Base-by-base conservation (phyloP, 2,797 vertebrate species). In the Psittacula echo region DNA sequence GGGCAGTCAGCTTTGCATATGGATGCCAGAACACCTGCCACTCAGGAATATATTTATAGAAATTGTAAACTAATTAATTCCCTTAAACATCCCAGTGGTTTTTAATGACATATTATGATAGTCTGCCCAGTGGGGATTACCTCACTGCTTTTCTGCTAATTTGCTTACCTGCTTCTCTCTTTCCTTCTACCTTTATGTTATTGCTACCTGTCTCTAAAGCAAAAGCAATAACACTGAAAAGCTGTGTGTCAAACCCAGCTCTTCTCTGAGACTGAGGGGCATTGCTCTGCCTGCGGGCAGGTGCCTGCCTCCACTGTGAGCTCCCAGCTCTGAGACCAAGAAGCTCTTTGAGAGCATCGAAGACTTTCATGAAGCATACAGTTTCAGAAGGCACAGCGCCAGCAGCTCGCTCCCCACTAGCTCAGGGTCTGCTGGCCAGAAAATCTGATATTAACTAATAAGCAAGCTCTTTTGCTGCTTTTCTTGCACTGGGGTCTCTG, bases 21-120 rank as follows among this genome's bases (percentile, higher is more conserved):
- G 71, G 79, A 50, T 97, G 67, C 71, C 27, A 93, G 85, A 95
- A 95, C 75, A 95, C 79, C 78, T 96, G 85, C 53, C 87, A 94
- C 53, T 85, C 95, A 96, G 80, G 50, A 91, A 85, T 37, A 3
- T 87, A 95, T 96, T 97, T 97, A 94, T 92, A 95, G 89, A 95
- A 95, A 81, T 41, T 84, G 48, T 93, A 97, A 98, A 94, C 81
- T 91, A 91, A 93, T 97, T 96, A 95, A 92, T 95, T 95, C 53
- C 19, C 86, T 86, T 94, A 96, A 97, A 95, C 23, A 83, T 54
- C 42, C 54, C 71, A 39, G 74, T 51, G 44, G 22, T 74, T 97
- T 97, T 93, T 93, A 94, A 89, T 85, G 76, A 91, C 66, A 79
- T 54, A 86, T 62, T 90, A 83, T 94, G 37, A 64, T 94, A 71